A percentile compares a stretch with the other conserved stretches of the same genome.
These are phyloP conservation scores for Montipora efflorescens DNA, from an alignment of 64 coral and sea anemone genomes.

Conservation along the genomic window DNA sequence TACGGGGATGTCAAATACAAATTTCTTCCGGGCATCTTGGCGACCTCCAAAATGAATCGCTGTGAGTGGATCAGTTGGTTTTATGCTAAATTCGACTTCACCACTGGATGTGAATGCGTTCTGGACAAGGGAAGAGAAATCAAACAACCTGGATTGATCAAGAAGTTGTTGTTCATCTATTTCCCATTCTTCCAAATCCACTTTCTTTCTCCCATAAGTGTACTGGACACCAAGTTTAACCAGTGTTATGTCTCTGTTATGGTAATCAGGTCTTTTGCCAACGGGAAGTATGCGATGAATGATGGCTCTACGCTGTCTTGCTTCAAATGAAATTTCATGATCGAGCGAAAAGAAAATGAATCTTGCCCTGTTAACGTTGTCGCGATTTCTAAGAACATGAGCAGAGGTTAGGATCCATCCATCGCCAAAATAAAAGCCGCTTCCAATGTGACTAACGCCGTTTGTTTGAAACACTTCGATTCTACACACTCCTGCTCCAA, in stretches of 20 bases:
- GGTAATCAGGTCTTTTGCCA: constrained; percentile 85
- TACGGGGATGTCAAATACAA: constrained; percentile 54
- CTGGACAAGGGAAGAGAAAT: constrained; percentile 64
- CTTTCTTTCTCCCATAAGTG: constrained; percentile 63
- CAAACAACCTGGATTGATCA: constrained; percentile 56
- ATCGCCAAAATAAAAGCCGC: constrained; percentile 80
- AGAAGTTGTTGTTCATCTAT: constrained; percentile 76
- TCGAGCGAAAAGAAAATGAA: constrained; percentile 71
- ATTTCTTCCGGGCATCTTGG: constrained; percentile 61
- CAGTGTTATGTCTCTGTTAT: constrained; percentile 86
- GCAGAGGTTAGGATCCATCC: constrained; percentile 89
- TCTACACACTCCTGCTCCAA: constrained; percentile 78
- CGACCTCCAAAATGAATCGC: constrained; percentile 72
- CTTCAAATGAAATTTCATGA: constrained; percentile 57
- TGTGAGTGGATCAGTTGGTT: constrained; percentile 36
- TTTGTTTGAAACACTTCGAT: constrained; percentile 66
- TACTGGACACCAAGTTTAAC: constrained; percentile 86
- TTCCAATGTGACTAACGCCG: constrained; percentile 46
- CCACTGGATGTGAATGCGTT: constrained; percentile 18
- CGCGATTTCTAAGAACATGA: constrained; percentile 81
- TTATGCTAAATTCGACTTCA: constrained; percentile 52
- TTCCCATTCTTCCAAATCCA: constrained; percentile 82
- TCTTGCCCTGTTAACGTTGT: constrained; percentile 73
- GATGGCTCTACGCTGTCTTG: constrained; percentile 73
- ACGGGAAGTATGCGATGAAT: constrained; percentile 82